Evolutionary conservation across 2,113 vertebrate species (phyloP).

Genomic region (Cercopithecus mona): DNA sequence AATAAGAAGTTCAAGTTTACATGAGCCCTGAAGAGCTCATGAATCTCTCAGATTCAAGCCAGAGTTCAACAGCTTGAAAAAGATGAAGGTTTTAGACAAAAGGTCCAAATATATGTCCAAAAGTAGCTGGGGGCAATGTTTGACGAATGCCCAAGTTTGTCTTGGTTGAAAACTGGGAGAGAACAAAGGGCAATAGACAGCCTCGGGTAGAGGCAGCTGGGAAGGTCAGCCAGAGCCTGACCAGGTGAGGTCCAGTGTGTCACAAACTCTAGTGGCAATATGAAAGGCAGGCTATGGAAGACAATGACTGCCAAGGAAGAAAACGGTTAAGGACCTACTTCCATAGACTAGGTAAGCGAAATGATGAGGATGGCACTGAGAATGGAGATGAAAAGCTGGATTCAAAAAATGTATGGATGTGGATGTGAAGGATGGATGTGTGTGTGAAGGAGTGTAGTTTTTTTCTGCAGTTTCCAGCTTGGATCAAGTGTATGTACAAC

Average conservation of each 20-base stretch:
- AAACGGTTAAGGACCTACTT: not conserved
- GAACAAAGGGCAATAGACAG: not conserved
- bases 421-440: too few relatives aligned
- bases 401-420: not conserved
- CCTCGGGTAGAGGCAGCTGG: not conserved
- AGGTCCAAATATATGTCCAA: not conserved
- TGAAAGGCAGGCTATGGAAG: not conserved
- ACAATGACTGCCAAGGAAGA: not conserved
- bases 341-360: not conserved
- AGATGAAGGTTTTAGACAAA: not conserved
- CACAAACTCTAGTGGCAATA: not conserved
- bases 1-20: not conserved
- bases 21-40: not conserved
- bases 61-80: not conserved
- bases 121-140: not conserved
- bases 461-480: not conserved
- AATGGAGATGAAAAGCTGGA: not conserved
- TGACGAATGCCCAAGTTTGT: not conserved
- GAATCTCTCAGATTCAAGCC: not conserved
- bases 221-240: not conserved
- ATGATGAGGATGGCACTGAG: not conserved
- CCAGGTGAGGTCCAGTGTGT: not conserved
- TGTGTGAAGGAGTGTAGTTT: not conserved
- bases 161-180: not conserved
- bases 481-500: rapidly evolving